Evolutionary conservation across 2,888 invertebrate genomes (phyloP).

Genomic region (Acanthosepion pharaonis): DNA sequence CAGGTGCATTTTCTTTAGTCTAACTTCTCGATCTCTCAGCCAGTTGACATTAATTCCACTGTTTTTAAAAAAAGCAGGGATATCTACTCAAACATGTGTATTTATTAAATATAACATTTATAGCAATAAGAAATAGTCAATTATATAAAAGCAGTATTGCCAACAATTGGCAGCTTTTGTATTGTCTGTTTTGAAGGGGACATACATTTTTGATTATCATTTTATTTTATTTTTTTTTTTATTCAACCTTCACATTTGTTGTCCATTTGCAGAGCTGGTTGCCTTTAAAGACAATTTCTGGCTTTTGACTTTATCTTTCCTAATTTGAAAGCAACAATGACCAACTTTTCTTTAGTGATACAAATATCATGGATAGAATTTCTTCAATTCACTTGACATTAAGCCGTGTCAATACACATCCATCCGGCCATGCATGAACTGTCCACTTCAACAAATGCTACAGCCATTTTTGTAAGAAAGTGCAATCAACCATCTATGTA

Average conservation of each 20-base stretch:
- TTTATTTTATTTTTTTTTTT: not conserved
- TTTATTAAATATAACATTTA: too few species aligned
- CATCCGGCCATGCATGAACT: not conserved
- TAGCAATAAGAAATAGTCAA: too few species aligned
- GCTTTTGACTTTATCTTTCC: not conserved
- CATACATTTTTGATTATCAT: too few species aligned
- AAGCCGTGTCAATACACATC: not conserved
- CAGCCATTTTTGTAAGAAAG: not conserved
- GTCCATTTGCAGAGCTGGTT: not conserved
- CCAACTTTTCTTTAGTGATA: not conserved
- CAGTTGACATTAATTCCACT: too few species aligned
- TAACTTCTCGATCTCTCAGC: too few species aligned
- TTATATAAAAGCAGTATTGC: too few species aligned
- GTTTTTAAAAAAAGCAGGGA: too few species aligned
- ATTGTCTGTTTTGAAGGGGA: too few species aligned
- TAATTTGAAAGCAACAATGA: not conserved
- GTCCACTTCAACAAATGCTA: not conserved
- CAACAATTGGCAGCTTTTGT: too few species aligned
- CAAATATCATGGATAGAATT: not conserved
- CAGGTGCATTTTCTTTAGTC: too few species aligned
- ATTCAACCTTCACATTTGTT: not conserved
- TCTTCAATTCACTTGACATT: not conserved
- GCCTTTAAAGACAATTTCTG: not conserved
- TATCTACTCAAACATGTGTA: too few species aligned
- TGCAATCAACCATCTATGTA: not conserved